A percentile compares a stretch with the other conserved stretches of the same genome.
phyloP scores from a whole-genome alignment of 2,797 vertebrate species.

The Podargus strigoides region DNA sequence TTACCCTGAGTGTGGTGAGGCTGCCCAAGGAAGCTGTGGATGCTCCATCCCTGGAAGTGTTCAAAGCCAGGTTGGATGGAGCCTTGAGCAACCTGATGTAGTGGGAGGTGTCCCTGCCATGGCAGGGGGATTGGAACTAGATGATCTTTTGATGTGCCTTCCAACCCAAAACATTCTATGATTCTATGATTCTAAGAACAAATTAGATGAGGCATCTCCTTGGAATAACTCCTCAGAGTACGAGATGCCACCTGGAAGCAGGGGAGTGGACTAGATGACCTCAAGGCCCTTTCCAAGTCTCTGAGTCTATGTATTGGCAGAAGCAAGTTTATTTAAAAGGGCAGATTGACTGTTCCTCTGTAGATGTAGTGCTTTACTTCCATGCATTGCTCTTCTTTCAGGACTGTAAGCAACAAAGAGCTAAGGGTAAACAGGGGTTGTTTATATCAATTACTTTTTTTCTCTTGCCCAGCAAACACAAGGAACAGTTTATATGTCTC shows the following conservation, averaged over 20 bases:
- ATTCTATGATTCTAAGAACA: too few species aligned
- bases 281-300: background rate
- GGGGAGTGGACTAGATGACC: background rate
- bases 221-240: background rate
- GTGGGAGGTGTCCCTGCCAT: too few species aligned
- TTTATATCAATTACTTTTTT: background rate
- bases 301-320: background rate
- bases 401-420: background rate
- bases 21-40: too few species aligned
- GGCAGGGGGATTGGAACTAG: too few species aligned
- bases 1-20: too few species aligned
- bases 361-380: background rate
- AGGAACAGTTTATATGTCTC: background rate
- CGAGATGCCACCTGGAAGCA: background rate
- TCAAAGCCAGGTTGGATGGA: too few species aligned
- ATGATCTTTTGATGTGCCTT: too few species aligned
- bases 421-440: background rate
- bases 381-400: background rate
- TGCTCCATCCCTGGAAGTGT: too few species aligned
- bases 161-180: too few species aligned
- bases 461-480: background rate
- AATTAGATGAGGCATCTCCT: background rate
- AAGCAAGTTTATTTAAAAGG: constrained; percentile 2
- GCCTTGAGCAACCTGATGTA: too few species aligned
- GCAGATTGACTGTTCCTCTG: background rate